Evolutionary conservation across 2,113 vertebrate species (phyloP).

Genomic region (Terrapene triunguis): DNA sequence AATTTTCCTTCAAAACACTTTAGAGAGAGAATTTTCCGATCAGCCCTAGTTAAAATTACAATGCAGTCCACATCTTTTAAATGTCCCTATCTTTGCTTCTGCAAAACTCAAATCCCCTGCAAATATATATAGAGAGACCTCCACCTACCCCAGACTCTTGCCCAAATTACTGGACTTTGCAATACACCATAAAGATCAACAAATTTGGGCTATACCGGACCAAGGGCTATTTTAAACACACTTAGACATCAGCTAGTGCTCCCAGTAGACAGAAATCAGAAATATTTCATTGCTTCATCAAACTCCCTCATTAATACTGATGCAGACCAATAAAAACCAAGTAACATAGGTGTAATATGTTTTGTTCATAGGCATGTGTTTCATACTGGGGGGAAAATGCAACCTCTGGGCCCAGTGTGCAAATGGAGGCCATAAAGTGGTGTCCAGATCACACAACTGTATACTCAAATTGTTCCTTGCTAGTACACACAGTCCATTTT

Average conservation of each 20-base stretch:
- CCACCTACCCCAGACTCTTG: not conserved
- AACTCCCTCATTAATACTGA: not conserved
- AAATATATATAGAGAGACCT: not conserved
- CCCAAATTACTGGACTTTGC: not conserved
- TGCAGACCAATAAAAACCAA: not conserved
- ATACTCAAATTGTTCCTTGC: not conserved
- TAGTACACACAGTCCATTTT: fast-evolving
- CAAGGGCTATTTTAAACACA: not conserved
- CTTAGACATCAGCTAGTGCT: not conserved
- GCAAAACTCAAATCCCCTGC: not conserved
- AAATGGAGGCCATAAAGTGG: not conserved
- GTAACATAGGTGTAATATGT: not conserved
- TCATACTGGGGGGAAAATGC: not conserved
- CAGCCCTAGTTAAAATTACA: not conserved
- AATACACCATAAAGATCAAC: not conserved
- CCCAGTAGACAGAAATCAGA: not conserved
- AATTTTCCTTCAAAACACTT: not conserved
- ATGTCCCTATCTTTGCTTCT: not conserved
- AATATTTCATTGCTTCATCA: not conserved
- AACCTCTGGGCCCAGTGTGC: fast-evolving
- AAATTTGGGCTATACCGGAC: not conserved
- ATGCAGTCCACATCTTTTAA: not conserved
- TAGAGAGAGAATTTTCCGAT: not conserved
- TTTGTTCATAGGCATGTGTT: not conserved
- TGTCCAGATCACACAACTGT: fast-evolving